Percentiles rank a stretch among this genome's conserved stretches.
These are phyloP conservation scores for Periophthalmodon schlosseri DNA, from an alignment of 2,113 vertebrate species.

Conservation along the genomic window DNA sequence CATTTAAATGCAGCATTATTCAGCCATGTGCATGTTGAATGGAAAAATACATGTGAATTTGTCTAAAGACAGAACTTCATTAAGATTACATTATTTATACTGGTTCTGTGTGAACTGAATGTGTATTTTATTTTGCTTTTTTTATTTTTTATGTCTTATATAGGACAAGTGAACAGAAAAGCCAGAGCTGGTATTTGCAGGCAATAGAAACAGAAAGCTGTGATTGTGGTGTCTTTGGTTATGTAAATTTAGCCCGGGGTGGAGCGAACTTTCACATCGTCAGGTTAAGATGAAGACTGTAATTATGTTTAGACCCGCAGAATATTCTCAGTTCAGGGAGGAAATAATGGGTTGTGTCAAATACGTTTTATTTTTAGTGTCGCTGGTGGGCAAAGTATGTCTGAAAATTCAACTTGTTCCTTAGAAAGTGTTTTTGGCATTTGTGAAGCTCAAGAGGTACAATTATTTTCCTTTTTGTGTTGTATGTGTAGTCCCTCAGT, in stretches of 20 bases:
- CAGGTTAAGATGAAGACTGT: slow-evolving; percentile 42
- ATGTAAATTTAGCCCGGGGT: slow-evolving; percentile 44
- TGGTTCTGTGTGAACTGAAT: too few relatives aligned
- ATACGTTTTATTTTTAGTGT: slow-evolving; percentile 32
- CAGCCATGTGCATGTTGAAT: not conserved
- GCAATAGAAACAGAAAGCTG: slow-evolving; percentile 14
- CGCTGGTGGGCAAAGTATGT: not conserved
- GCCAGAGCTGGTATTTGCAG: not conserved
- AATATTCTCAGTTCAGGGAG: slow-evolving; percentile 51
- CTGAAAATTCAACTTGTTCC: not conserved
- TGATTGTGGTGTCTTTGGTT: slow-evolving; percentile 22
- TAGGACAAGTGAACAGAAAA: not conserved
- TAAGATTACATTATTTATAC: too few relatives aligned
- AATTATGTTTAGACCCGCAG: slow-evolving; percentile 54
- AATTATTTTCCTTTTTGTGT: too few relatives aligned
- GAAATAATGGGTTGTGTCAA: slow-evolving; percentile 49
- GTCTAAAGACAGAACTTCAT: too few relatives aligned
- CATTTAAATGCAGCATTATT: not conserved
- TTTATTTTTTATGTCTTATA: not conserved
- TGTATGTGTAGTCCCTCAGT: too few relatives aligned
- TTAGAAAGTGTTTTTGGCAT: not conserved
- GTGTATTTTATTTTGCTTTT: not conserved
- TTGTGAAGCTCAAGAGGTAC: not conserved
- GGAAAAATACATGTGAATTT: not conserved
- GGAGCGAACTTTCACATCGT: slow-evolving; percentile 49